Evolutionary conservation across 1,140 invertebrate genomes (phyloP).

Genomic region (Planococcus citri): DNA sequence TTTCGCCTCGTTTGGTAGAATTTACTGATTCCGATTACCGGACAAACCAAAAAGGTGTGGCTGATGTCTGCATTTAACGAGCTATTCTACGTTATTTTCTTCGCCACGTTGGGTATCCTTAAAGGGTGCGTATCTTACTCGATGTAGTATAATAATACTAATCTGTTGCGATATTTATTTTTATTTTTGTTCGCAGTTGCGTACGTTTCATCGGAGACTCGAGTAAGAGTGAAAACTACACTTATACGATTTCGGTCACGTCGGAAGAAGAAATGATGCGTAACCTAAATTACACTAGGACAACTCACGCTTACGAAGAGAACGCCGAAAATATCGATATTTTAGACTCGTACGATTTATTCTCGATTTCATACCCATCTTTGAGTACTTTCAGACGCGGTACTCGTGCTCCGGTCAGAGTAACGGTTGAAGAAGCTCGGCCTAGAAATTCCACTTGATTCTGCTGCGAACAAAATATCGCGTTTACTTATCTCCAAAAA

Average conservation of each 20-base stretch:
- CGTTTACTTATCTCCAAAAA: too few relatives aligned
- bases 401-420: not conserved
- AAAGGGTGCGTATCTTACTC: not conserved
- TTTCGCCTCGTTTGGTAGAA: too few relatives aligned
- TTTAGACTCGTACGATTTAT: not conserved
- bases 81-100: not conserved
- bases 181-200: conserved; percentile 1
- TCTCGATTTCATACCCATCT: not conserved
- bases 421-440: conserved; percentile 3
- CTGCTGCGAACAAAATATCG: too few relatives aligned
- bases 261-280: not conserved
- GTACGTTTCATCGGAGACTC: conserved; percentile 21
- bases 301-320: conserved; percentile 18
- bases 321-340: not conserved
- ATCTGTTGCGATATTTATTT: not conserved
- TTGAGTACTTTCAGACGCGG: not conserved
- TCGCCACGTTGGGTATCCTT: not conserved
- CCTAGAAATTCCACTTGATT: not conserved
- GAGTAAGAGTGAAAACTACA: conserved; percentile 20
- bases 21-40: not conserved
- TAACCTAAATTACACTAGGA: conserved; percentile 21
- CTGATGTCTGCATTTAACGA: conserved; percentile 6
- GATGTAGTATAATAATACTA: too few relatives aligned
- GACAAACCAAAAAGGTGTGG: not conserved
- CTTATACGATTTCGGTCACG: not conserved